Conservation (phyloP, 2,888 invertebrate species). For the Frankliniella intonsa region DNA sequence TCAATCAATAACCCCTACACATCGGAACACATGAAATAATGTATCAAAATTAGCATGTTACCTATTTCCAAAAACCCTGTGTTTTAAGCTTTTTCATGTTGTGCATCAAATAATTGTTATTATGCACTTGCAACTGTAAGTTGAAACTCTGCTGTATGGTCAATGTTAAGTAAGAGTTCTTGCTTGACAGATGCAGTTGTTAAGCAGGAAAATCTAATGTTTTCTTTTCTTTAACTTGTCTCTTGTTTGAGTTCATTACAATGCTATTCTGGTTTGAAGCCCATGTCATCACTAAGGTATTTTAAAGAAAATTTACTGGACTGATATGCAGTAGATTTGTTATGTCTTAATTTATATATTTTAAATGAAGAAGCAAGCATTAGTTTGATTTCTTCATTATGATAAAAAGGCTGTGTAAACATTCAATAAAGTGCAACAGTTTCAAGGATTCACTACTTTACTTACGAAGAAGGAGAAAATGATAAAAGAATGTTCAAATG, state of each 20-base stretch:
- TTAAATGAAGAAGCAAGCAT: not conserved
- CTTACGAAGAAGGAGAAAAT: not conserved
- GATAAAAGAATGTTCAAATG: too few species aligned
- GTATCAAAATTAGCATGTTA: too few species aligned
- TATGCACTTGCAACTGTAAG: not conserved
- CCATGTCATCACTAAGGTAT: not conserved
- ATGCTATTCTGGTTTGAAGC: not conserved
- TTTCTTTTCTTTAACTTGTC: not conserved
- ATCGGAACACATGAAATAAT: too few species aligned
- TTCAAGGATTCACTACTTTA: not conserved
- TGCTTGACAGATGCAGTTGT: not conserved
- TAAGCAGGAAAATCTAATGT: not conserved
- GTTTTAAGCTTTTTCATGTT: not conserved
- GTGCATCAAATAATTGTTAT: not conserved
- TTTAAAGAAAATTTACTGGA: not conserved
- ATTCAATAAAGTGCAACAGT: not conserved
- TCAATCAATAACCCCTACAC: not conserved
- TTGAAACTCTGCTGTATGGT: not conserved
- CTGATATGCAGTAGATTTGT: not conserved
- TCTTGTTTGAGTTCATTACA: not conserved
- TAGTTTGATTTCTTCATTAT: not conserved
- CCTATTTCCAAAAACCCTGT: not conserved
- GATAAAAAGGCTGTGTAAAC: constrained; percentile 6
- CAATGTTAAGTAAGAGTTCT: not conserved
- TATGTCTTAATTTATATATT: not conserved